Conservation (phyloP, 2,888 invertebrate species). For the Ochlodes sylvanus region DNA sequence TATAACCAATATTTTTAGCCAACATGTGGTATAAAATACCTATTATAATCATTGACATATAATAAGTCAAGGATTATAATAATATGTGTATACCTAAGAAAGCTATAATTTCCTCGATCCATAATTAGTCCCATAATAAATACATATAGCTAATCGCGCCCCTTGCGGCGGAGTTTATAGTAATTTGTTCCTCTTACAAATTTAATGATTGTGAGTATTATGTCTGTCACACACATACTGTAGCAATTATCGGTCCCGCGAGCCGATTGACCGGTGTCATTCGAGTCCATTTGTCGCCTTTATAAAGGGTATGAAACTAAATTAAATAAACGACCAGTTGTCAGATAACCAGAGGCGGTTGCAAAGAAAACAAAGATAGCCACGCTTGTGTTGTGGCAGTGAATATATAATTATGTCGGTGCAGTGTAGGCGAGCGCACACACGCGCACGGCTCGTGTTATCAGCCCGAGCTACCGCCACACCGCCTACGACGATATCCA, state of each 20-base stretch:
- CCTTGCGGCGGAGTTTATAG: slow-evolving; percentile 1
- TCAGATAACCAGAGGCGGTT: slow-evolving; percentile 63
- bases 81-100: too few species aligned
- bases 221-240: slow-evolving; percentile 14
- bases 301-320: slow-evolving; percentile 47
- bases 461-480: slow-evolving; percentile 54
- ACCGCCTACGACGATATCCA: slow-evolving; percentile 67
- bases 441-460: slow-evolving; percentile 45
- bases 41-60: too few species aligned
- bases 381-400: slow-evolving; percentile 52
- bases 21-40: too few species aligned
- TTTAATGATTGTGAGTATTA: background rate
- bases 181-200: slow-evolving; percentile 11
- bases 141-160: slow-evolving; percentile 7
- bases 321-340: slow-evolving; percentile 67
- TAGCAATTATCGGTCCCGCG: slow-evolving; percentile 13
- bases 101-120: too few species aligned
- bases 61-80: too few species aligned
- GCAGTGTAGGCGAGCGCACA: slow-evolving; percentile 44
- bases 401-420: slow-evolving; percentile 49
- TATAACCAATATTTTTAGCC: too few species aligned
- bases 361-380: slow-evolving; percentile 75
- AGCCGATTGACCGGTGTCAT: slow-evolving; percentile 20
- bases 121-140: background rate
- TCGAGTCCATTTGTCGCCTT: slow-evolving; percentile 21